Conservation (phyloP, 2,113 vertebrate species). For the Rostratula benghalensis region DNA sequence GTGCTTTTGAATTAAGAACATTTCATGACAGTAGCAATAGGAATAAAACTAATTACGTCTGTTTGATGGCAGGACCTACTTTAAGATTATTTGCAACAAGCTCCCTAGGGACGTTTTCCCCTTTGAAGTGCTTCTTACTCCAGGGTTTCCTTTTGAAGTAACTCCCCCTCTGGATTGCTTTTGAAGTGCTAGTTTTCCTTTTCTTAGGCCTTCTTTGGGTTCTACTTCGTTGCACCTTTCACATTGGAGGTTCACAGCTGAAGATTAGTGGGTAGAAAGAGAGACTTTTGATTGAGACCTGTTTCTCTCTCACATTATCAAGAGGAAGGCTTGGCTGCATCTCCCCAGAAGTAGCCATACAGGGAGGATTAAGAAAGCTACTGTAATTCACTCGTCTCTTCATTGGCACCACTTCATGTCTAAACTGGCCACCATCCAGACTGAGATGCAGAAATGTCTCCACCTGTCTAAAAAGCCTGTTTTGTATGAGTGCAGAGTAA, state of each 20-base stretch:
- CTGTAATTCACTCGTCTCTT: background rate
- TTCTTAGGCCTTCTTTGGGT: background rate
- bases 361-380: background rate
- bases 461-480: background rate
- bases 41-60: slow-evolving; percentile 53
- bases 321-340: background rate
- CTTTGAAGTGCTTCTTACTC: slow-evolving; percentile 62
- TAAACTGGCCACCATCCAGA: background rate
- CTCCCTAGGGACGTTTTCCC: slow-evolving; percentile 21
- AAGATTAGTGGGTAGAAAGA: background rate
- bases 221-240: slow-evolving; percentile 30
- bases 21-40: slow-evolving; percentile 6
- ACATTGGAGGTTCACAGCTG: background rate
- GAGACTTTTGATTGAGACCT: background rate
- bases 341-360: background rate
- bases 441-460: background rate
- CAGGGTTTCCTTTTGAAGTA: slow-evolving; percentile 60
- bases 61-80: slow-evolving; percentile 50
- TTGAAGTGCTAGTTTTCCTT: slow-evolving; percentile 49
- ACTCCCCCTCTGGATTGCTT: slow-evolving; percentile 36
- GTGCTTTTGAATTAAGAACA: background rate
- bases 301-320: background rate
- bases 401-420: background rate
- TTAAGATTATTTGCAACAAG: slow-evolving; percentile 51
- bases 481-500: background rate